Evolutionary conservation across 2,888 invertebrate genomes (phyloP).

Genomic region (Tetanocera ferruginea): DNA sequence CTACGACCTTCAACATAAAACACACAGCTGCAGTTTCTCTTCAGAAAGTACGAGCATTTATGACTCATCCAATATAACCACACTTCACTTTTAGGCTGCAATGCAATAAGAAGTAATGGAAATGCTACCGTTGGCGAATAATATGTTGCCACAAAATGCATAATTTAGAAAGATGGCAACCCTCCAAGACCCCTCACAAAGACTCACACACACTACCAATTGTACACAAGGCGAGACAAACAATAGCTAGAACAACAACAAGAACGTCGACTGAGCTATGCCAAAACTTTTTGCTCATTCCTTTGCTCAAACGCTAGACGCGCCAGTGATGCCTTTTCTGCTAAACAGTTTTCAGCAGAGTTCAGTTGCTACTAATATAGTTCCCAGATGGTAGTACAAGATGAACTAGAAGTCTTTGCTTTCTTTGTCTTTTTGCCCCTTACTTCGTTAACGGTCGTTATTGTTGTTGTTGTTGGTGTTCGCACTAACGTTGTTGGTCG

Average conservation of each 20-base stretch:
- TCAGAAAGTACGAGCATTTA: no score
- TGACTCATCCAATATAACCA: no score
- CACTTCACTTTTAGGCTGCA: no score
- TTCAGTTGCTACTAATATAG: constrained; percentile 13
- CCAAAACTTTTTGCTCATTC: no score
- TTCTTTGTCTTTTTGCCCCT: not conserved
- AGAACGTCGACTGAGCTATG: not conserved
- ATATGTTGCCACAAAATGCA: not conserved
- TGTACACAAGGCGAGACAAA: not conserved
- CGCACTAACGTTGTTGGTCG: not conserved
- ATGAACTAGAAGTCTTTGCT: constrained; percentile 1
- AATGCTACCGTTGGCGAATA: not conserved
- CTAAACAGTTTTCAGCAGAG: not conserved
- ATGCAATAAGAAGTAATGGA: no score
- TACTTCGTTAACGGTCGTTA: not conserved
- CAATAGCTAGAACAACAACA: not conserved
- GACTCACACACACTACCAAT: not conserved
- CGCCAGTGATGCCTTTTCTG: no score
- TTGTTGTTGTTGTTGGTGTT: not conserved
- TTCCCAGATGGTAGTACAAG: constrained; percentile 8
- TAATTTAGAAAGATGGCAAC: not conserved
- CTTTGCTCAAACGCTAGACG: no score
- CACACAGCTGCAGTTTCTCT: no score
- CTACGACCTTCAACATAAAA: no score
- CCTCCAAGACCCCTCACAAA: not conserved